Conservation (phyloP, 2,888 invertebrate genomes). For the Hydropsyche betteni region DNA sequence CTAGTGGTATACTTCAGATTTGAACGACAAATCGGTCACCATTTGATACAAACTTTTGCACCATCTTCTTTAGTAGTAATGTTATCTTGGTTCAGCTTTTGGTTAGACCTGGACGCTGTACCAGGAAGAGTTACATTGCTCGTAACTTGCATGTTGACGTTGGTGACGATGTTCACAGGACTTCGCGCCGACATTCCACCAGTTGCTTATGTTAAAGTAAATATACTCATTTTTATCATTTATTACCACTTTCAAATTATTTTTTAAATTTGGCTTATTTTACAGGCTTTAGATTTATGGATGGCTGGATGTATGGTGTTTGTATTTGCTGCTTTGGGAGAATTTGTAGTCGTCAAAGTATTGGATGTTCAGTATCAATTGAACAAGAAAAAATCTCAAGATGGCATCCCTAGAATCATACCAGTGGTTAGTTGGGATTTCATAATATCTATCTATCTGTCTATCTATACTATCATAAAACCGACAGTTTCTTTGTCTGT, state of each 20-base stretch:
- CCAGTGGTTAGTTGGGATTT: constrained; percentile 60
- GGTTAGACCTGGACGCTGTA: constrained; percentile 84
- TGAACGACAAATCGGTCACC: constrained; percentile 85
- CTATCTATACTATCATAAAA: too few species aligned
- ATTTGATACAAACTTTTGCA: constrained; percentile 85
- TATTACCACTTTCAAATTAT: background rate
- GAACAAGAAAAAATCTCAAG: constrained; percentile 67
- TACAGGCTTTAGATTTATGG: constrained; percentile 83
- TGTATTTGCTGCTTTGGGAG: constrained; percentile 83
- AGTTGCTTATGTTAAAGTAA: constrained; percentile 86
- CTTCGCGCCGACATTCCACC: constrained; percentile 84
- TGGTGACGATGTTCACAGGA: constrained; percentile 88
- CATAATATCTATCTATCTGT: too few species aligned
- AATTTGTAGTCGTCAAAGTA: constrained; percentile 86
- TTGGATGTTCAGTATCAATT: constrained; percentile 78
- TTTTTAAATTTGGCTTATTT: constrained; percentile 20
- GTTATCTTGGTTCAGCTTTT: constrained; percentile 88
- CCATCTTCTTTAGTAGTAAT: constrained; percentile 85
- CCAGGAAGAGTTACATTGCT: constrained; percentile 83
- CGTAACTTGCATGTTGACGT: constrained; percentile 84
- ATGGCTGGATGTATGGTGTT: constrained; percentile 91
- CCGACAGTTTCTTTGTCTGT: too few species aligned
- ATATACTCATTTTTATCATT: constrained; percentile 43
- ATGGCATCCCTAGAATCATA: constrained; percentile 65
- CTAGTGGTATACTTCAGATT: constrained; percentile 82